Evolutionary conservation across 2,113 vertebrate species (phyloP).

Genomic region (Noturus placidus): DNA sequence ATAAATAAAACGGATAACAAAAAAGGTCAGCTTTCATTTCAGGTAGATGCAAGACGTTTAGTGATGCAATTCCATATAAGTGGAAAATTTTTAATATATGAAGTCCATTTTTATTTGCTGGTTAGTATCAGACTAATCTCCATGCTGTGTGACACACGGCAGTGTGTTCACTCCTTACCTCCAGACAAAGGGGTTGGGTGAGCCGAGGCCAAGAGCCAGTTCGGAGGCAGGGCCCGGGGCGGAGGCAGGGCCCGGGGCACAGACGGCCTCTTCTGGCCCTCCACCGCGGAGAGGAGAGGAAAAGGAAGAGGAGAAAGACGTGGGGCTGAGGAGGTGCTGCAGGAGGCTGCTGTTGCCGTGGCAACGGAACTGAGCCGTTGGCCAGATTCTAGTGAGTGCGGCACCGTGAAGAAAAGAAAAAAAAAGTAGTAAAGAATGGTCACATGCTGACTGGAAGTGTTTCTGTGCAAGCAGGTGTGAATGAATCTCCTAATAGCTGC

Average conservation of each 20-base stretch:
- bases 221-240: constrained; percentile 76
- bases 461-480: constrained; percentile 12
- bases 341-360: constrained; percentile 90
- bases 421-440: constrained; percentile 25
- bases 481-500: not conserved
- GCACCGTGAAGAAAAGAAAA: constrained; percentile 20
- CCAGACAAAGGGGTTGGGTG: constrained; percentile 84
- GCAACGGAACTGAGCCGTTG: constrained; percentile 83
- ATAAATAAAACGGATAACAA: not conserved
- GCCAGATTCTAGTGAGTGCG: constrained; percentile 86
- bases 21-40: not conserved
- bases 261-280: constrained; percentile 78
- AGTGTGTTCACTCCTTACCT: constrained; percentile 80
- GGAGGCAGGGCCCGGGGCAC: constrained; percentile 80
- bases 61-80: not conserved
- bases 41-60: not conserved
- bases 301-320: constrained; percentile 52
- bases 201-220: constrained; percentile 70
- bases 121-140: not conserved
- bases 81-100: not conserved
- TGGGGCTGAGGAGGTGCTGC: constrained; percentile 84
- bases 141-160: not conserved
- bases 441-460: constrained; percentile 2
- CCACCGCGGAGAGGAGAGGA: constrained; percentile 62
- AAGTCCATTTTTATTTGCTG: not conserved